Percentiles rank a stretch among this genome's conserved stretches.
Evolutionary conservation across 1,140 invertebrate genomes (phyloP).

Genomic region (Luehdorfia chinensis): DNA sequence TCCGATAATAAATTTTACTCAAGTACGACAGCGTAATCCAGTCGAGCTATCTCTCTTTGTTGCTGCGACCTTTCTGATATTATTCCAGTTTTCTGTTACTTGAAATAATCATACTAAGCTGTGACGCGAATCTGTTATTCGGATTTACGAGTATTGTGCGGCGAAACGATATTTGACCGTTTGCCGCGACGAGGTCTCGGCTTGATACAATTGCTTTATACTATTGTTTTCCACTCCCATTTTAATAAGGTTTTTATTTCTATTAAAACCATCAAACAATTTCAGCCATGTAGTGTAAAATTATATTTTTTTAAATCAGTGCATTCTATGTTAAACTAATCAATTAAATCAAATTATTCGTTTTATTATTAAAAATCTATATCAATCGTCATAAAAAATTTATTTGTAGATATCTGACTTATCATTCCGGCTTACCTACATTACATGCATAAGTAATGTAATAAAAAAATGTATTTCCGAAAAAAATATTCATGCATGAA

Average conservation of each 20-base stretch:
- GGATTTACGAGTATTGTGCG: slow-evolving; percentile 54
- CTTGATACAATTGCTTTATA: neutral
- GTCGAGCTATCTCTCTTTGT: slow-evolving; percentile 69
- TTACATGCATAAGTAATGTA: slow-evolving; percentile 5
- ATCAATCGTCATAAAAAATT: no score
- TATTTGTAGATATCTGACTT: no score
- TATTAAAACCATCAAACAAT: no score
- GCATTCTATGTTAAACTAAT: no score
- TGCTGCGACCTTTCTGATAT: slow-evolving; percentile 65
- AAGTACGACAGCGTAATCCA: slow-evolving; percentile 74
- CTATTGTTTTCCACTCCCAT: no score
- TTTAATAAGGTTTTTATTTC: no score
- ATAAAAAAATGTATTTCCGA: slow-evolving; percentile 3
- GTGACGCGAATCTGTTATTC: slow-evolving; percentile 53
- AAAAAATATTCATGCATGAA: slow-evolving; percentile 1
- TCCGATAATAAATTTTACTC: slow-evolving; percentile 76
- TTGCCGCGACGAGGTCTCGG: slow-evolving; percentile 14
- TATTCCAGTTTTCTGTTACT: slow-evolving; percentile 67
- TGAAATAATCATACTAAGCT: slow-evolving; percentile 59
- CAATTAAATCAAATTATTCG: no score
- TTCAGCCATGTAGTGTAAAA: no score
- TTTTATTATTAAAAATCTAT: no score
- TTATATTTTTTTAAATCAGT: no score
- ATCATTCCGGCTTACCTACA: no score
- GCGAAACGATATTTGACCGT: slow-evolving; percentile 27